A percentile compares a stretch with the other conserved stretches of the same genome.
phyloP scores from a whole-genome alignment of 2,113 vertebrate genomes.

The Macaca nemestrina region DNA sequence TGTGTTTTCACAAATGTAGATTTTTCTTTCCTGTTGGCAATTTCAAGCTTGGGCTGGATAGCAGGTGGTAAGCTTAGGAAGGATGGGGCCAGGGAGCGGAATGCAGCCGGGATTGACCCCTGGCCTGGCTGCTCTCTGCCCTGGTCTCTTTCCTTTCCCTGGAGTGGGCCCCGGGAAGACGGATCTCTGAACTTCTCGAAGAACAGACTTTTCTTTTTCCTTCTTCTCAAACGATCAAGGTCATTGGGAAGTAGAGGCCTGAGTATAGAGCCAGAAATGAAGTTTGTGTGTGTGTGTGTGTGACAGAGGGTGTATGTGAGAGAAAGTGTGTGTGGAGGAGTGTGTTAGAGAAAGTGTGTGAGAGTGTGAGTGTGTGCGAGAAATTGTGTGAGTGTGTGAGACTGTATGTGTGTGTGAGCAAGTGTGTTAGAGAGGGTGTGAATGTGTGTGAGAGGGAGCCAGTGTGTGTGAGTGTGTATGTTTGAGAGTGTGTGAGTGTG shows the following conservation, averaged over 20 bases:
- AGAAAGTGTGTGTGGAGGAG: neutral
- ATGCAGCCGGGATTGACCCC: no score
- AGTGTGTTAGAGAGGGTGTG: neutral
- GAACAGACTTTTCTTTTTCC: neutral
- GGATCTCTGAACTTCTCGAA: neutral
- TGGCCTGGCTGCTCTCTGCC: neutral
- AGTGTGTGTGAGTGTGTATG: neutral
- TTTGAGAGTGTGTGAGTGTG: no score
- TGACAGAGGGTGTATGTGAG: neutral
- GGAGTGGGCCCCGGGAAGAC: neutral
- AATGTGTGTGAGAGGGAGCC: no score
- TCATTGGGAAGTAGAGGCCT: neutral
- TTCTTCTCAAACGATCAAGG: neutral
- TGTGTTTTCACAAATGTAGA: neutral
- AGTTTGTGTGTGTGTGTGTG: no score
- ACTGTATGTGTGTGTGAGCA: no score
- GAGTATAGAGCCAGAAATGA: neutral
- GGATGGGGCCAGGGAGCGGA: neutral
- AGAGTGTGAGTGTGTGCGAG: rapidly evolving
- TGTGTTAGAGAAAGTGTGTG: neutral
- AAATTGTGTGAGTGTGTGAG: neutral
- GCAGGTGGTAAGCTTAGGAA: neutral
- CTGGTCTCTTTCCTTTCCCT: neutral
- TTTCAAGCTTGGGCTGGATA: neutral
- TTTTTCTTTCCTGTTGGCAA: neutral